Evolutionary conservation across 92 coral and sea anemone species (phyloP).

Genomic region (Pocillopora meandrina): DNA sequence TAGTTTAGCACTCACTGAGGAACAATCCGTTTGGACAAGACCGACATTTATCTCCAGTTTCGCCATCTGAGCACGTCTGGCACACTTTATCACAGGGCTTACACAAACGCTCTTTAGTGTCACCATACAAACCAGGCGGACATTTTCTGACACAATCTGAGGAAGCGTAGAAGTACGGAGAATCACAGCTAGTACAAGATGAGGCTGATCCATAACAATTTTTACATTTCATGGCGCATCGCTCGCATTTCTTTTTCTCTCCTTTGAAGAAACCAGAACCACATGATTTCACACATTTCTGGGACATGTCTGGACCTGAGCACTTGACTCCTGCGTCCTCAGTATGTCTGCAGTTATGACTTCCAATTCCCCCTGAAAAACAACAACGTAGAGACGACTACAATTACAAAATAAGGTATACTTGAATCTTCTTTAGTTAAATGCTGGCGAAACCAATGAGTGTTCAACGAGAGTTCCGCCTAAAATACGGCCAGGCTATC

Average conservation of each 20-base stretch:
- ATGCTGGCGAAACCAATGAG: not conserved
- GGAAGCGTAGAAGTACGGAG: slow-evolving; percentile 36
- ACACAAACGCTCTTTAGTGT: slow-evolving; percentile 49
- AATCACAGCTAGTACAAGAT: slow-evolving; percentile 51
- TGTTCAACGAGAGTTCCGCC: not conserved
- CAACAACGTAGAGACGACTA: not conserved
- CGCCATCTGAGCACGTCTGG: slow-evolving; percentile 76
- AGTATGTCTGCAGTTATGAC: slow-evolving; percentile 76
- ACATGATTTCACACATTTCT: slow-evolving; percentile 61
- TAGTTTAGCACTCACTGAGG: slow-evolving; percentile 59
- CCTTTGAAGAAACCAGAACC: slow-evolving; percentile 53
- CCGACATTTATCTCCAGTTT: slow-evolving; percentile 55
- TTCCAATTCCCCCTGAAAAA: slow-evolving; percentile 66
- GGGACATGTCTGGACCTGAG: slow-evolving; percentile 79
- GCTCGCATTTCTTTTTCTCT: slow-evolving; percentile 40
- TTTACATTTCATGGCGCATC: slow-evolving; percentile 58
- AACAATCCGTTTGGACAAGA: slow-evolving; percentile 62
- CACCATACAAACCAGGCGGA: slow-evolving; percentile 76
- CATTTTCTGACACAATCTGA: slow-evolving; percentile 72
- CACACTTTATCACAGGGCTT: slow-evolving; percentile 60
- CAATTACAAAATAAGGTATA: too few relatives aligned
- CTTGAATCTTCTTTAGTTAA: too few relatives aligned
- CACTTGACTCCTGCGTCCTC: slow-evolving; percentile 91
- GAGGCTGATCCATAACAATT: slow-evolving; percentile 47
- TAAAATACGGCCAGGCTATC: too few relatives aligned